Conservation (phyloP, 1,140 invertebrate species). For the Rhagoletis zephyria region DNA sequence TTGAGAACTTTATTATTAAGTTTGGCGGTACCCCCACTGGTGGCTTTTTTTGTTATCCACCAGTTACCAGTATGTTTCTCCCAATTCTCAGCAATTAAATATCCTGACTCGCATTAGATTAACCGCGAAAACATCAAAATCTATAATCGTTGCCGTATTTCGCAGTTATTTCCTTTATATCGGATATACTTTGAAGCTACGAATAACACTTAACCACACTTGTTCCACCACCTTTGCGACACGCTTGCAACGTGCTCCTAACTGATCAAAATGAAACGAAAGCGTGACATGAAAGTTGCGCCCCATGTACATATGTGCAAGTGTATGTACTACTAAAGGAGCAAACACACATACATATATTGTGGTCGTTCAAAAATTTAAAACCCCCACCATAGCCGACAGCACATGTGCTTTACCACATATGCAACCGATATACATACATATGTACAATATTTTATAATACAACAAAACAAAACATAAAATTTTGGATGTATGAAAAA, state of each 20-base stretch:
- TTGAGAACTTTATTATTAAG: too few relatives aligned
- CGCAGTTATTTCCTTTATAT: background rate
- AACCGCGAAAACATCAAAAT: background rate
- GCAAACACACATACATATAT: background rate
- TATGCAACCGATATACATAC: constrained; percentile 1
- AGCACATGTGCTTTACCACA: background rate
- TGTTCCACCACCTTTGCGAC: background rate
- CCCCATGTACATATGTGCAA: background rate
- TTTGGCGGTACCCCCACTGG: too few relatives aligned
- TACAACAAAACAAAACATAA: background rate
- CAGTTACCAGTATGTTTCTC: too few relatives aligned
- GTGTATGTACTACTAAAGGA: background rate
- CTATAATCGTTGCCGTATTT: constrained; percentile 23
- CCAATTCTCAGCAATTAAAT: background rate
- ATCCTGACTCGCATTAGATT: background rate
- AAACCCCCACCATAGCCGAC: background rate
- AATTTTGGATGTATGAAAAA: background rate
- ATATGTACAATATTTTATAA: constrained; percentile 19
- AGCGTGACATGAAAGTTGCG: background rate
- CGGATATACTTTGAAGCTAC: background rate
- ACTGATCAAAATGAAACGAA: background rate
- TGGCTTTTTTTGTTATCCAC: too few relatives aligned
- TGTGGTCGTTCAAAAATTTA: background rate
- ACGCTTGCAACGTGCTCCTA: background rate
- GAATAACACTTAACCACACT: background rate